Evolutionary conservation across 2,113 vertebrate genomes (phyloP).

Genomic region (Pteropus alecto): DNA sequence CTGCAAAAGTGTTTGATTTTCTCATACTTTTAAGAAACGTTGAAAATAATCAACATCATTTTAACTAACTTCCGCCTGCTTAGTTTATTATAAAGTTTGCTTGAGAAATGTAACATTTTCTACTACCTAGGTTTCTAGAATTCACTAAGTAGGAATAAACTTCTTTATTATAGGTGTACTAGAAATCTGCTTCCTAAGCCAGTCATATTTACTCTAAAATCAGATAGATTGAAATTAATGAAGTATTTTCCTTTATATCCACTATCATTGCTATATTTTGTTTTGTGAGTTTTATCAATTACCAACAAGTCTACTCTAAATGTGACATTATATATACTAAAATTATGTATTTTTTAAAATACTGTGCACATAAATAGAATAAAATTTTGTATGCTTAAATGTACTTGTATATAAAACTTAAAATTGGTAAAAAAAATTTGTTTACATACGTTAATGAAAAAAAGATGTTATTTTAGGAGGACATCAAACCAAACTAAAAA

Average conservation of each 20-base stretch:
- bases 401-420: background rate
- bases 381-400: slow-evolving; percentile 1
- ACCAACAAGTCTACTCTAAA: background rate
- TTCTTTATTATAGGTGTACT: background rate
- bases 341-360: background rate
- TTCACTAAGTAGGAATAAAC: background rate
- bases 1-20: background rate
- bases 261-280: background rate
- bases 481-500: background rate
- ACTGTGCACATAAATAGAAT: background rate
- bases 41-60: background rate
- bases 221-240: background rate
- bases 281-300: background rate
- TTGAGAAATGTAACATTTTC: background rate
- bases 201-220: background rate
- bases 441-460: background rate
- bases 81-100: background rate
- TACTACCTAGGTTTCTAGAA: background rate
- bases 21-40: background rate
- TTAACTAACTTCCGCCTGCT: background rate
- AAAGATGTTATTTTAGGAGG: background rate
- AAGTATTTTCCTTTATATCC: background rate
- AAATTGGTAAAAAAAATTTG: background rate
- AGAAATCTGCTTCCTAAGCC: background rate
- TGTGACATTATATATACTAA: background rate